Percentiles rank a stretch among this genome's conserved stretches.
Conservation (phyloP, 2,797 vertebrate genomes). For the Gephyroberyx darwinii region DNA sequence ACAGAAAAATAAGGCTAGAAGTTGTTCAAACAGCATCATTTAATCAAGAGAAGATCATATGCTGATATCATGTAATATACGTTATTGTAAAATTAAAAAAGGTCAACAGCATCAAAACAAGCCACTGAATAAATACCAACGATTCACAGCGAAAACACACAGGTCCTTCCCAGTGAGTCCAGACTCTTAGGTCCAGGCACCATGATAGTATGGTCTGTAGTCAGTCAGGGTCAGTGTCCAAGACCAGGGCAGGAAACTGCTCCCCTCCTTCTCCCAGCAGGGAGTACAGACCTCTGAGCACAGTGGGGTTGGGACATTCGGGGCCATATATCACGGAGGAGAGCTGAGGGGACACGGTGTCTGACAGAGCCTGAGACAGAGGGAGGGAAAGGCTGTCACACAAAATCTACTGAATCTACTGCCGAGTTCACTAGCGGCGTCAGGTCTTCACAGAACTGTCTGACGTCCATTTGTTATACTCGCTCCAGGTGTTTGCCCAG, state of each 20-base stretch:
- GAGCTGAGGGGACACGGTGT: constrained; percentile 64
- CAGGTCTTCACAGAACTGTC: not conserved
- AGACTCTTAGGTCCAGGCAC: not conserved
- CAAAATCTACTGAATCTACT: not conserved
- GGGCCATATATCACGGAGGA: constrained; percentile 31
- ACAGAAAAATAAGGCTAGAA: not conserved
- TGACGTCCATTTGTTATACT: not conserved
- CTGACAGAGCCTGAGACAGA: constrained; percentile 72
- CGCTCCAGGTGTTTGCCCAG: not conserved
- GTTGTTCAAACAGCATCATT: not conserved
- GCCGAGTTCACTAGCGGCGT: not conserved
- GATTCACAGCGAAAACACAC: not conserved
- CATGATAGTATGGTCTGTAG: constrained; percentile 19
- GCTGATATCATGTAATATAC: not conserved
- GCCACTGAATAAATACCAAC: constrained; percentile 21
- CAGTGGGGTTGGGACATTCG: constrained; percentile 41
- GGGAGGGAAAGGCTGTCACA: constrained; percentile 26
- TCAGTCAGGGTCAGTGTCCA: constrained; percentile 77
- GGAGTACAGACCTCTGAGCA: constrained; percentile 79
- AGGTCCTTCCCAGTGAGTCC: not conserved
- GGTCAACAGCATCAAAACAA: not conserved
- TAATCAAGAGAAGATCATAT: not conserved
- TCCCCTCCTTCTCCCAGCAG: constrained; percentile 81
- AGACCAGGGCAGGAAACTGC: constrained; percentile 77
- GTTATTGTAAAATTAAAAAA: not conserved